phyloP scores from a whole-genome alignment of 2,797 vertebrate species.

The Brotula barbata region DNA sequence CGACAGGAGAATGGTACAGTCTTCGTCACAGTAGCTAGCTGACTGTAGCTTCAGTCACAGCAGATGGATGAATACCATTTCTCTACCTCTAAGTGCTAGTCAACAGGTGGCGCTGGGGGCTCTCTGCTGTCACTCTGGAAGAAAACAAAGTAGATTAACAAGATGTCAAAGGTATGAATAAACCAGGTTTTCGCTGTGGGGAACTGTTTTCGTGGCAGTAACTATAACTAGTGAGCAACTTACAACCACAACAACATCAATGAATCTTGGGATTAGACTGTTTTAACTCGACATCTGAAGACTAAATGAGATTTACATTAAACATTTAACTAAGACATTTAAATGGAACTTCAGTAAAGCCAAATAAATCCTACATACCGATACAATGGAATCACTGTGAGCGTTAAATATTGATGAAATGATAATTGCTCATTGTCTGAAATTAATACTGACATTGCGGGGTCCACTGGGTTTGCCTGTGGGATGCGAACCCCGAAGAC shows the following conservation, averaged over 20 bases:
- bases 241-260: not conserved
- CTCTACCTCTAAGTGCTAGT: conserved; percentile 76
- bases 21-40: conserved; percentile 39
- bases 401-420: too few relatives aligned
- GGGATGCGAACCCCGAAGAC: conserved; percentile 82
- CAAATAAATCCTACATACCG: too few relatives aligned
- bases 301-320: not conserved
- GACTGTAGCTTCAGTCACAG: conserved; percentile 45
- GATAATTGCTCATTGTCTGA: not conserved
- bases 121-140: conserved; percentile 80
- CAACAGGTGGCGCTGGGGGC: conserved; percentile 91
- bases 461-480: conserved; percentile 84
- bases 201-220: too few relatives aligned
- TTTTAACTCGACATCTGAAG: not conserved
- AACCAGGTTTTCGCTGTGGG: too few relatives aligned
- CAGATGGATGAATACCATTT: conserved; percentile 53
- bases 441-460: conserved; percentile 82
- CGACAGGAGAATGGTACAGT: conserved; percentile 37
- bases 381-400: too few relatives aligned
- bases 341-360: too few relatives aligned
- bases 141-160: conserved; percentile 6
- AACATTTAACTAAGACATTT: not conserved
- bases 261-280: not conserved
- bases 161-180: not conserved
- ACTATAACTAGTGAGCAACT: not conserved